Conservation (phyloP, 2,888 invertebrate genomes). For the Loripinus fragilis region DNA sequence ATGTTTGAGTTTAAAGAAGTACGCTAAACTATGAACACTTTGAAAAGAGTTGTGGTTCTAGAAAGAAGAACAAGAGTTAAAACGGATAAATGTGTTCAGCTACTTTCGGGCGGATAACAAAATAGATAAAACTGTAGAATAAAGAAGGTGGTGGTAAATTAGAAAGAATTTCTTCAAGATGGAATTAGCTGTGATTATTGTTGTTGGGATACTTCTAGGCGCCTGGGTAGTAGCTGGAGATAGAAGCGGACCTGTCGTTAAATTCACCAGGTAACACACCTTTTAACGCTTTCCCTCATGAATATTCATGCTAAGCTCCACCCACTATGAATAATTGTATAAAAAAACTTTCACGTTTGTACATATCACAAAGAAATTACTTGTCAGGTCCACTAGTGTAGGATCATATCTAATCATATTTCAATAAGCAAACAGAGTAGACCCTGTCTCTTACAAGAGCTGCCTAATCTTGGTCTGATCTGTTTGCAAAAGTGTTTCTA, state of each 20-base stretch:
- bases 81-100: not conserved
- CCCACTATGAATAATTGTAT: too few species aligned
- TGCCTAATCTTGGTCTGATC: too few species aligned
- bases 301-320: too few species aligned
- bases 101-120: conserved; percentile 6
- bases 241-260: not conserved
- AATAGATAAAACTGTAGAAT: not conserved
- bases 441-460: too few species aligned
- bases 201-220: not conserved
- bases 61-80: not conserved
- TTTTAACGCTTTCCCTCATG: too few species aligned
- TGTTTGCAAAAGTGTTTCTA: too few species aligned
- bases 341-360: too few species aligned
- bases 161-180: not conserved
- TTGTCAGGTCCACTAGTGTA: too few species aligned
- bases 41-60: not conserved
- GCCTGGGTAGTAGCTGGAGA: not conserved
- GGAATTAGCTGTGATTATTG: not conserved
- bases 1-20: not conserved
- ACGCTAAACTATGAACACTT: not conserved
- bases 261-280: conserved; percentile 7
- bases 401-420: too few species aligned
- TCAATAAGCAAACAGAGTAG: too few species aligned
- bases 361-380: too few species aligned
- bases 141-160: too few species aligned